Conservation (phyloP, 1,140 invertebrate species). For the Bombus sylvicola region DNA sequence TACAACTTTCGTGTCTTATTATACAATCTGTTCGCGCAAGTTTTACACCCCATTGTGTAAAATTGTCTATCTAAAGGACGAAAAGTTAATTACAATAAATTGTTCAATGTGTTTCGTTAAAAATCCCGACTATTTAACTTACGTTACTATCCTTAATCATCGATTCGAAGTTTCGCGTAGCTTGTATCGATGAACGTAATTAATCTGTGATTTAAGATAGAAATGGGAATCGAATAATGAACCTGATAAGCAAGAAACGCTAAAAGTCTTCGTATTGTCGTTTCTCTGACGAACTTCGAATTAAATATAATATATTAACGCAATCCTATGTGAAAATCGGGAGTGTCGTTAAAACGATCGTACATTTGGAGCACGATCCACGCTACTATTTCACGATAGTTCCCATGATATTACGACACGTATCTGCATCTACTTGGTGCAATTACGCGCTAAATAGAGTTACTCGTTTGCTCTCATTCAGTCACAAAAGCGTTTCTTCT, state of each 20-base stretch:
- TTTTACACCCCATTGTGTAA: no score
- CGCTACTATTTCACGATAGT: not conserved
- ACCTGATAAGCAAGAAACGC: not conserved
- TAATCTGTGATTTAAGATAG: not conserved
- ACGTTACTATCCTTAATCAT: not conserved
- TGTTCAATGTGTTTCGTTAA: not conserved
- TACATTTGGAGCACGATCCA: not conserved
- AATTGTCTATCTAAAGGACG: not conserved
- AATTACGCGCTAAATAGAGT: not conserved
- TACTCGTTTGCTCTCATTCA: not conserved
- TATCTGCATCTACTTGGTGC: not conserved
- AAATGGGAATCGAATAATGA: no score
- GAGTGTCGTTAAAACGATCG: conserved; percentile 7
- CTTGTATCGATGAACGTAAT: not conserved
- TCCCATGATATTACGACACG: not conserved
- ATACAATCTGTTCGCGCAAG: not conserved
- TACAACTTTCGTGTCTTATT: not conserved
- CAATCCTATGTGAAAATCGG: conserved; percentile 3
- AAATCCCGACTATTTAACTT: conserved; percentile 4
- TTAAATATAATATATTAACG: not conserved
- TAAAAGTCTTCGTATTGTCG: not conserved
- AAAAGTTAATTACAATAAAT: not conserved
- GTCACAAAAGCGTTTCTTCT: not conserved
- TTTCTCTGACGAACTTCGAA: not conserved
- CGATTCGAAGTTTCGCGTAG: not conserved